Evolutionary conservation across 2,113 vertebrate genomes (phyloP).

Genomic region (Benitochromis conjunctus): DNA sequence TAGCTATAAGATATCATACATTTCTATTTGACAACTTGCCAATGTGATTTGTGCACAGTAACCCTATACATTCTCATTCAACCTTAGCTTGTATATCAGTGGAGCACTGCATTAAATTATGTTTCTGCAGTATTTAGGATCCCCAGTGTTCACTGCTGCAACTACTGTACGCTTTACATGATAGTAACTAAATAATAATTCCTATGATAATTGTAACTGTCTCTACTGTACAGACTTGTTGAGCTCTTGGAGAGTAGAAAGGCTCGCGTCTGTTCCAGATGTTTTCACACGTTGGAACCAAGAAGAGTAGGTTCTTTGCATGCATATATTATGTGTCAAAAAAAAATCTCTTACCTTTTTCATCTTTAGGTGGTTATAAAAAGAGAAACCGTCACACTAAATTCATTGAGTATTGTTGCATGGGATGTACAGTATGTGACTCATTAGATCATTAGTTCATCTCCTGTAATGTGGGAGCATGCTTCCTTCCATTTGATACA

Average conservation of each 20-base stretch:
- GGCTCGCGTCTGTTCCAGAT: conserved; percentile 72
- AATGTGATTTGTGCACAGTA: conserved; percentile 88
- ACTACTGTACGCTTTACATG: conserved; percentile 86
- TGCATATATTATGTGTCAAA: conserved; percentile 95
- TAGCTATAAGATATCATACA: conserved; percentile 70
- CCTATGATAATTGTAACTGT: conserved; percentile 86
- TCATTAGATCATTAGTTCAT: conserved; percentile 63
- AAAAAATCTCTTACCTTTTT: conserved; percentile 83
- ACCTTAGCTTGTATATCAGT: conserved; percentile 89
- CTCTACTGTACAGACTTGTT: conserved; percentile 81
- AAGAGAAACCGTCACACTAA: conserved; percentile 79
- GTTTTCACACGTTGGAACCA: conserved; percentile 84
- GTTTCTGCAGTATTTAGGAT: conserved; percentile 85
- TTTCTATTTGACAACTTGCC: conserved; percentile 75
- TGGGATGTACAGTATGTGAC: conserved; percentile 77
- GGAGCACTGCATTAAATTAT: conserved; percentile 83
- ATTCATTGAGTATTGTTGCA: conserved; percentile 76
- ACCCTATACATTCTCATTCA: conserved; percentile 76
- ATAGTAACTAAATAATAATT: conserved; percentile 81
- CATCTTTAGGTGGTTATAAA: conserved; percentile 82
- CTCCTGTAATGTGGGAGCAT: conserved; percentile 69
- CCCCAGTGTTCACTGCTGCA: conserved; percentile 84
- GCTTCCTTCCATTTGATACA: conserved; percentile 52
- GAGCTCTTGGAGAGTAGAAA: conserved; percentile 77
- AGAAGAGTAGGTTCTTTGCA: conserved; percentile 91